Evolutionary conservation across 2,888 invertebrate species (phyloP), one percentile per base, ranked within the genome.

Genomic region (Teleiodes luculella): DNA sequence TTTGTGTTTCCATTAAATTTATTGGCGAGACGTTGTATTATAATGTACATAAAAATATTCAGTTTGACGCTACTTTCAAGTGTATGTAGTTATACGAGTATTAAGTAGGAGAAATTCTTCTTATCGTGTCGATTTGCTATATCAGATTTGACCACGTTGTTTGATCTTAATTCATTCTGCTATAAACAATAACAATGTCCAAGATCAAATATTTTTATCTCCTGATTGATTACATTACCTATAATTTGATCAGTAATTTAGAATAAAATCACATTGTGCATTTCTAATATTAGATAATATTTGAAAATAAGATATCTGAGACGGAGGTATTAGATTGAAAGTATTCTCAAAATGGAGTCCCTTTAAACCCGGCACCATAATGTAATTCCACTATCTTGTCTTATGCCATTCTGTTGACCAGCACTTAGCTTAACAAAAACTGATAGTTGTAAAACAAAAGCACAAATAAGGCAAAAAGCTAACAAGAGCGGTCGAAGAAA

Each of bases 391-490:
- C 79, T 86, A 86, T 87, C 84, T 76, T 68, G 67, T 70, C 78
- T 71, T 78, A 75, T 78, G 82, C 86, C 85, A 83, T 86, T 86
- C 81, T 81, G 79, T 74, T 80, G 80, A 76, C 77, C 85, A 82
- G 87, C 86, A 86, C 86, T 88, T 88, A 86, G 83, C 86, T 86
- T 85, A 86, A 86, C 86, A 86, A 86, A 87, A 87, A 87, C 86
- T 83, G 87, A 87, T 86, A 86, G 86, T 86, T 88, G 87, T 87
- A 78, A 82, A 81, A 83, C 84, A 82, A 87, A 87, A 83, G 79
- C 80, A 83, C 72, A 68, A 76, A 83, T 73, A 68, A 76, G 83
- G 85, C 81, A 83, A 84, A 79, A 82, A 72, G 58, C 72, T 76
- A 83, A 85, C 86, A 86, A 84, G 87, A 83, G 78, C 83, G 77